Evolutionary conservation across 2,888 invertebrate genomes (phyloP).

Genomic region (Ctenicera cuprea): DNA sequence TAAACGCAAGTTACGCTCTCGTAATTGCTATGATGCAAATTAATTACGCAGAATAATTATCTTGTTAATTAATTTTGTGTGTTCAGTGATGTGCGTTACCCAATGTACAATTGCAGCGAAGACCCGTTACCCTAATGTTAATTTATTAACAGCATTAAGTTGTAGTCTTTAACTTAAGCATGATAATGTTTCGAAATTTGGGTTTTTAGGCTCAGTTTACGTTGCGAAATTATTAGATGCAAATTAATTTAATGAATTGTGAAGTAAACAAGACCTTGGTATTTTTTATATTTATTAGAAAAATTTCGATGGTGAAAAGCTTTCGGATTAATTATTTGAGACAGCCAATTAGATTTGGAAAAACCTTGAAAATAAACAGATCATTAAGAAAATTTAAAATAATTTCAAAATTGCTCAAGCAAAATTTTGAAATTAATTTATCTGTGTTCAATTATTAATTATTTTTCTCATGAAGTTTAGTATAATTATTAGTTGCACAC

Average conservation of each 20-base stretch:
- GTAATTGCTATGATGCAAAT: neutral
- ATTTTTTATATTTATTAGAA: too few species aligned
- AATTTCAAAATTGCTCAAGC: too few species aligned
- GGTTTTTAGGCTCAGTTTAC: slow-evolving; percentile 1
- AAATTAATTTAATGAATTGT: neutral
- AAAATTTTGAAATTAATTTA: too few species aligned
- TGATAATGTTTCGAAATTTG: slow-evolving; percentile 22
- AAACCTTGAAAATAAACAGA: too few species aligned
- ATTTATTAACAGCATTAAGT: neutral
- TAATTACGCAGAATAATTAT: neutral
- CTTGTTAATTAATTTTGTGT: slow-evolving; percentile 7
- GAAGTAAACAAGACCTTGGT: neutral
- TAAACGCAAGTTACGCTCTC: neutral
- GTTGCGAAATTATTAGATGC: neutral
- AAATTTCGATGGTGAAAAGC: too few species aligned
- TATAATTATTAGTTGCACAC: too few species aligned
- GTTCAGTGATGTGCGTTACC: slow-evolving; percentile 5
- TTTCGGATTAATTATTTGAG: too few species aligned
- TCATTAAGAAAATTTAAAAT: too few species aligned
- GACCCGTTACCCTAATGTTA: neutral
- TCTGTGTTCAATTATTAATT: too few species aligned
- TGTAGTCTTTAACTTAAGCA: neutral
- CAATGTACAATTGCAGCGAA: neutral
- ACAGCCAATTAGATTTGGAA: too few species aligned
- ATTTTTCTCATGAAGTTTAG: too few species aligned